Percentiles rank a stretch among this genome's conserved stretches.
Conservation (phyloP, 2,113 vertebrate species). For the Heliornis fulica region DNA sequence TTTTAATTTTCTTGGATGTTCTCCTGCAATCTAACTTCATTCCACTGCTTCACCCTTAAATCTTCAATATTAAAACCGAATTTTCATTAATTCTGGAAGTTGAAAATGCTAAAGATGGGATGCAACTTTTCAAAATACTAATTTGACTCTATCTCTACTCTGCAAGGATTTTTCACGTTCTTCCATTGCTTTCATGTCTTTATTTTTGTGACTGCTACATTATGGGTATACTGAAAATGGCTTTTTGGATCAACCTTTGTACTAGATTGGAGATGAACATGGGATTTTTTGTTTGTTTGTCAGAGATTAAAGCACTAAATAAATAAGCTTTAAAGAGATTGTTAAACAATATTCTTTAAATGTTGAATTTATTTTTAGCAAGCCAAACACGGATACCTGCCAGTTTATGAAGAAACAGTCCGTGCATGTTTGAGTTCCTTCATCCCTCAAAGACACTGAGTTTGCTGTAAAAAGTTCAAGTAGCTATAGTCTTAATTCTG, state of each 20-base stretch:
- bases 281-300: background rate
- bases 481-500: background rate
- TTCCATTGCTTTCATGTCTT: background rate
- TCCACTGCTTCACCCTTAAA: background rate
- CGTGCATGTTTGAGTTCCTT: background rate
- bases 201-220: background rate
- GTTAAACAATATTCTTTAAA: background rate
- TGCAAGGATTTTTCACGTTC: background rate
- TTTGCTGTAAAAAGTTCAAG: background rate
- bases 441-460: background rate
- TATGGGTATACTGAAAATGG: background rate
- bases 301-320: background rate
- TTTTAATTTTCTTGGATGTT: background rate
- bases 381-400: background rate
- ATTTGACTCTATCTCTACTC: background rate
- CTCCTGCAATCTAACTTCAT: background rate
- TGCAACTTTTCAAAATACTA: background rate
- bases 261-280: background rate
- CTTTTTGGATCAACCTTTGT: constrained; percentile 13
- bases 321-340: background rate
- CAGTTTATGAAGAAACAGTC: background rate
- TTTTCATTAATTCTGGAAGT: background rate
- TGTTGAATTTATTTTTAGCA: background rate
- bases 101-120: background rate
- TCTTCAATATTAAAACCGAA: background rate